A percentile compares a stretch with the other conserved stretches of the same genome.
Conservation (phyloP, 2,888 invertebrate genomes). For the Dilophus febrilis region DNA sequence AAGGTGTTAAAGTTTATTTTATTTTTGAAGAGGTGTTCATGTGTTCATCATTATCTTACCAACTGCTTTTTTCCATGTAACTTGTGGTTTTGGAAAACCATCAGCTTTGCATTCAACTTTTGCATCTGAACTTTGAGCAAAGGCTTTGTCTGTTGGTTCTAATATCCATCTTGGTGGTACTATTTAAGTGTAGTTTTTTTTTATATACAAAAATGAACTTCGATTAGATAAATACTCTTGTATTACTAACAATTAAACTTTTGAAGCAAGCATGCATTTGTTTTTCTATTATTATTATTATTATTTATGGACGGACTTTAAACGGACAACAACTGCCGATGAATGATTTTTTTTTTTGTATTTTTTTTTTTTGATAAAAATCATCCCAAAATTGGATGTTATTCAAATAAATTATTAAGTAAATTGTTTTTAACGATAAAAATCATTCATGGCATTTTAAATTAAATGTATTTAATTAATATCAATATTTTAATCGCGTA, state of each 20-base stretch:
- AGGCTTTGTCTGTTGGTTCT: slow-evolving; percentile 87
- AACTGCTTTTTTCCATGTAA: slow-evolving; percentile 91
- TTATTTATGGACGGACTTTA: too few species aligned
- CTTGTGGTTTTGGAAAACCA: slow-evolving; percentile 86
- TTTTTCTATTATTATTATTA: too few species aligned
- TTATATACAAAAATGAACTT: neutral
- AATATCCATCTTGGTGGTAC: slow-evolving; percentile 93
- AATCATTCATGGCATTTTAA: too few species aligned
- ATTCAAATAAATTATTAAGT: too few species aligned
- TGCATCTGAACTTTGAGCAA: slow-evolving; percentile 86
- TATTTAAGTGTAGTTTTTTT: slow-evolving; percentile 22
- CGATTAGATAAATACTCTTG: neutral
- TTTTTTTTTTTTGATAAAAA: too few species aligned
- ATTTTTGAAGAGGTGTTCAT: neutral
- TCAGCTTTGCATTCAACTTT: slow-evolving; percentile 92
- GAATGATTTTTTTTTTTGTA: too few species aligned
- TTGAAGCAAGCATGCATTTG: neutral
- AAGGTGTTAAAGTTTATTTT: slow-evolving; percentile 1
- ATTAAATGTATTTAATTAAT: too few species aligned
- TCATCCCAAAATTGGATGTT: too few species aligned
- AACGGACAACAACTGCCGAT: too few species aligned
- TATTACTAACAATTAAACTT: neutral
- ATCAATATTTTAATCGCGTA: too few species aligned
- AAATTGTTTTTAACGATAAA: too few species aligned
- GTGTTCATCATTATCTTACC: too few species aligned